Evolutionary conservation across 2,888 invertebrate species (phyloP), one percentile per base, ranked within the genome.

Genomic region (Cylloceria caligata): DNA sequence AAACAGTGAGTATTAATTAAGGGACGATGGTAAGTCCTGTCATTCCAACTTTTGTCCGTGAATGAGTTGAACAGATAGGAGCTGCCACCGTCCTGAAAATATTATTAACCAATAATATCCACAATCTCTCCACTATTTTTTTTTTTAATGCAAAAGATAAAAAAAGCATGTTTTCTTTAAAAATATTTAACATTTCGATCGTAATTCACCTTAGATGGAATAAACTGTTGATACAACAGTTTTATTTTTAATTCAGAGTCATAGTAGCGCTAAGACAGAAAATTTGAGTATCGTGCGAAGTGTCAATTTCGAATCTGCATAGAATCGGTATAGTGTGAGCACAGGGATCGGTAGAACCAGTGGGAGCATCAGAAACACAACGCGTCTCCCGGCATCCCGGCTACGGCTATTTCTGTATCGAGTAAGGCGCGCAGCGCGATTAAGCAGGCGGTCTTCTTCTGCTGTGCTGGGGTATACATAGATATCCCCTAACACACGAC

Each of bases 401-500:
- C 84, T 87, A 87, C 87, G 86, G 88, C 87, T 90, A 90, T 90
- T 90, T 90, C 89, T 90, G 90, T 89, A 88, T 86, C 81, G 75
- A 75, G 79, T 75, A 80, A 76, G 83, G 60, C 81, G 68, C 77
- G 83, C 83, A 72, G 52, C 80, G 72, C 80, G 36, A 72, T 75
- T 75, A 76, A 83, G 67, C 42, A 64, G 64, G 42, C 64, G 64
- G 39, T 65, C 64, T 16, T 76, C 71, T 65, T 65, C 65, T 71
- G 60, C 75, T 71, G 45, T 45, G 21, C 60, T 30, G 24, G 39
- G 62, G 62, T 52, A 62, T 64, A 52, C 72, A 72, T 72, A 72
- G 57, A 55, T 47, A 39, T 52, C 36, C 42, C 67, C 19, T 42
- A 42, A 72, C 67, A 47, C 62, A 69, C 72, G 36, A 52, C 47